Evolutionary conservation across 2,797 vertebrate genomes (phyloP).

Genomic region (Cuniculus paca): DNA sequence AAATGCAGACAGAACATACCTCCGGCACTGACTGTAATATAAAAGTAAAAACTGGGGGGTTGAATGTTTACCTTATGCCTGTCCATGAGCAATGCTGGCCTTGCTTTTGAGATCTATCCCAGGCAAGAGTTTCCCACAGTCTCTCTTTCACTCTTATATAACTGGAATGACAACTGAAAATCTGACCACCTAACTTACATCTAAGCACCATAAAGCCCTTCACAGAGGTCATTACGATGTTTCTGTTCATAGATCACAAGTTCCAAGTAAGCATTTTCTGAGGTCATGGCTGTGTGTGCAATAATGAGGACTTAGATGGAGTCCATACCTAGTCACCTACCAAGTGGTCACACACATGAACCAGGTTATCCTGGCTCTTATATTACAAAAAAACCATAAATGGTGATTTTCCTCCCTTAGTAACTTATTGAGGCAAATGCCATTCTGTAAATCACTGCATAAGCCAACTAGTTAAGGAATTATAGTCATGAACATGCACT

Average conservation of each 20-base stretch:
- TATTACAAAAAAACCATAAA: not conserved
- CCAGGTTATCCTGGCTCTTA: not conserved
- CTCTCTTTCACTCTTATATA: not conserved
- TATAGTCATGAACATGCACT: not conserved
- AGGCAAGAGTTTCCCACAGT: not conserved
- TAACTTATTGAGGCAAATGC: not conserved
- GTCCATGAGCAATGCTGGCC: too few relatives aligned
- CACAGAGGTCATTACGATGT: fast-evolving
- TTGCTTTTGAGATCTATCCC: fast-evolving
- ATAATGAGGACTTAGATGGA: not conserved
- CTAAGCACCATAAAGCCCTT: too few relatives aligned
- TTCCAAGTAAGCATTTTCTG: not conserved
- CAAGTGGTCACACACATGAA: not conserved
- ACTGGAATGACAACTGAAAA: not conserved
- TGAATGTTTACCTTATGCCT: not conserved
- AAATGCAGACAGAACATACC: not conserved
- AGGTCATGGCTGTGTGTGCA: not conserved
- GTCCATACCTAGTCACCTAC: not conserved
- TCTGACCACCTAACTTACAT: not conserved
- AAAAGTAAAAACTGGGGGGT: not conserved
- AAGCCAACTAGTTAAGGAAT: not conserved
- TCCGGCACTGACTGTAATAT: not conserved
- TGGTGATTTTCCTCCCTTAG: not conserved
- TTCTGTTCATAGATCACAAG: not conserved
- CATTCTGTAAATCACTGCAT: not conserved